Conservation (phyloP, 1,140 invertebrate species). For the Drosophila persimilis region DNA sequence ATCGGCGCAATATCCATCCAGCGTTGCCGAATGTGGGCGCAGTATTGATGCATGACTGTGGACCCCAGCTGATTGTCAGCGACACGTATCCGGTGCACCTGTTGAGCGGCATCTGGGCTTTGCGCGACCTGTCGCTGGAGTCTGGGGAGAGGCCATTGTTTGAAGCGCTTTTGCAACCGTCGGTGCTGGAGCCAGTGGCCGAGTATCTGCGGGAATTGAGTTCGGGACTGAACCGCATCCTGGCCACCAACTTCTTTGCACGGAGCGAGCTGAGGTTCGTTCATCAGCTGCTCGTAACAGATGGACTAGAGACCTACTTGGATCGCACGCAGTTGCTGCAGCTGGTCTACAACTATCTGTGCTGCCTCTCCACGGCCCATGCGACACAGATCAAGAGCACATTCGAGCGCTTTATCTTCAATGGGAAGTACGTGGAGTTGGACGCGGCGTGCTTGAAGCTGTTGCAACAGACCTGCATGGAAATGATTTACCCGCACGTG, state of each 20-base stretch:
- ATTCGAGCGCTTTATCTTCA: constrained; percentile 73
- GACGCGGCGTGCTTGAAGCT: constrained; percentile 49
- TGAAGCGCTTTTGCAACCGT: constrained; percentile 50
- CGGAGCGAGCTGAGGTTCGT: constrained; percentile 73
- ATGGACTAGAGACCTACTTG: constrained; percentile 63
- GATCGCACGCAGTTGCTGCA: constrained; percentile 57
- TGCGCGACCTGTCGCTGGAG: constrained; percentile 50
- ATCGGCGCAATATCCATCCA: constrained; percentile 66
- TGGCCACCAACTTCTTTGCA: constrained; percentile 75
- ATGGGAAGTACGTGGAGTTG: constrained; percentile 54
- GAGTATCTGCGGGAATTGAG: constrained; percentile 56
- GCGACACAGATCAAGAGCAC: constrained; percentile 68
- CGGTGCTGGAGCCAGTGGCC: constrained; percentile 57
- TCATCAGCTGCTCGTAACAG: constrained; percentile 63
- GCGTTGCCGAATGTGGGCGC: constrained; percentile 76
- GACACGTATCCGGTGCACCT: constrained; percentile 75
- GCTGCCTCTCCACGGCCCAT: constrained; percentile 62
- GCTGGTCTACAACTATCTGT: constrained; percentile 71
- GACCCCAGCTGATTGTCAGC: constrained; percentile 70
- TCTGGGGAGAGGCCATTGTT: constrained; percentile 39
- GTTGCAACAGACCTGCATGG: constrained; percentile 60
- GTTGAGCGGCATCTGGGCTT: constrained; percentile 62
- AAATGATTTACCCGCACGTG: constrained; percentile 71
- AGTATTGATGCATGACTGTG: constrained; percentile 62
- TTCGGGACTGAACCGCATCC: constrained; percentile 48